Conservation (phyloP, 2,888 invertebrate genomes). For the Nemotelus nigrinus region DNA sequence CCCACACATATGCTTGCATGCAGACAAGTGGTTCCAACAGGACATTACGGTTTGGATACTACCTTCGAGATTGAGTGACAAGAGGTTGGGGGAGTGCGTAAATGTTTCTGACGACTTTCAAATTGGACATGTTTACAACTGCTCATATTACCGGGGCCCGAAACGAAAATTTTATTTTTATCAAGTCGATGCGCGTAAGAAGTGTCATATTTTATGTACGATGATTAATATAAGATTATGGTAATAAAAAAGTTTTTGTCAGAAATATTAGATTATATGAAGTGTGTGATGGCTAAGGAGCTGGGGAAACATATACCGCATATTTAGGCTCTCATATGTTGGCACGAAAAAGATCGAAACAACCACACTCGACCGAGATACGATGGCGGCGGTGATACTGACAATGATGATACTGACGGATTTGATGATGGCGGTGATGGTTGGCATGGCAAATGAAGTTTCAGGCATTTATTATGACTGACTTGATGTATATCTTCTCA, state of each 20-base stretch:
- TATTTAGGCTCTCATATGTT: no score
- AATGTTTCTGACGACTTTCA: constrained; percentile 2
- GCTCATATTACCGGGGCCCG: background rate
- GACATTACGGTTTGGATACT: no score
- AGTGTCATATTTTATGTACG: constrained; percentile 33
- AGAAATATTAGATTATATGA: constrained; percentile 6
- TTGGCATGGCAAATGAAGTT: background rate
- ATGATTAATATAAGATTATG: constrained; percentile 41
- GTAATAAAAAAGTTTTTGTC: constrained; percentile 34
- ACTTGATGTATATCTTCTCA: background rate
- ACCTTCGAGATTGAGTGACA: no score
- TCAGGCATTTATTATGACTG: constrained; percentile 27
- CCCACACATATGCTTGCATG: constrained; percentile 16
- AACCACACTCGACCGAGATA: no score
- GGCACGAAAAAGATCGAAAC: no score
- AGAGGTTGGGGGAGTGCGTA: no score
- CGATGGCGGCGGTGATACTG: no score
- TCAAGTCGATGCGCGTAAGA: constrained; percentile 35
- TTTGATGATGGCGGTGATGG: background rate
- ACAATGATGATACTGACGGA: background rate
- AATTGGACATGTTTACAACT: constrained; percentile 26
- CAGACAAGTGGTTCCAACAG: no score
- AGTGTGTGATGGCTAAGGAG: background rate
- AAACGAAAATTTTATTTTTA: constrained; percentile 25
- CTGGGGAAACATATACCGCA: no score